A percentile compares a stretch with the other conserved stretches of the same genome.
Evolutionary conservation across 2,888 invertebrate species (phyloP).

Genomic region (Hemaris fuciformis): DNA sequence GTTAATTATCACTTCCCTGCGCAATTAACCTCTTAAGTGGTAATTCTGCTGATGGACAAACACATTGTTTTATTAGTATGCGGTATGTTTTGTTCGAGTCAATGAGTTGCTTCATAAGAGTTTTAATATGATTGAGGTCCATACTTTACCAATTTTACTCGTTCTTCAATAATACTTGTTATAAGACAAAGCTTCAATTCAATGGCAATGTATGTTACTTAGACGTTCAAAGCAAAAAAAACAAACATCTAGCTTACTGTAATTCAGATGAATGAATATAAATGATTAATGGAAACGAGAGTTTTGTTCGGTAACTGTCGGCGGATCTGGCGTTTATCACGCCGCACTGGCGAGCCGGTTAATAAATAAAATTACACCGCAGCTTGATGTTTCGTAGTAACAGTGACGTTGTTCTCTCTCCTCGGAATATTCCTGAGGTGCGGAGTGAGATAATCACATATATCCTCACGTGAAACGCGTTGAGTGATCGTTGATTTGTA

Average conservation of each 20-base stretch:
- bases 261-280: neutral
- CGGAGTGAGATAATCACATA: neutral
- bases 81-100: too few species aligned
- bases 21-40: slow-evolving; percentile 31
- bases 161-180: too few species aligned
- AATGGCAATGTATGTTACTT: too few species aligned
- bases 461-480: slow-evolving; percentile 17
- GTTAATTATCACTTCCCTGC: slow-evolving; percentile 63
- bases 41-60: neutral
- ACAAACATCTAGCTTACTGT: too few species aligned
- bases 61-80: neutral
- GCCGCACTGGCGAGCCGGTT: neutral
- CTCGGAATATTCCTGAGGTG: neutral
- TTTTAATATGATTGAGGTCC: too few species aligned
- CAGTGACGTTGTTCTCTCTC: neutral
- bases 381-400: neutral
- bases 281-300: neutral
- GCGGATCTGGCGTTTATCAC: neutral
- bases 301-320: neutral
- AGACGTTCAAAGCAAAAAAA: too few species aligned
- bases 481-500: slow-evolving; percentile 22
- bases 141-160: too few species aligned
- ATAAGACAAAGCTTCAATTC: too few species aligned
- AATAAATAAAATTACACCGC: neutral
- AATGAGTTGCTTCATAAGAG: too few species aligned